phyloP scores from a whole-genome alignment of 30 jellyfish, hydroid and myxozoan genomes.

The Clytia hemisphaerica region DNA sequence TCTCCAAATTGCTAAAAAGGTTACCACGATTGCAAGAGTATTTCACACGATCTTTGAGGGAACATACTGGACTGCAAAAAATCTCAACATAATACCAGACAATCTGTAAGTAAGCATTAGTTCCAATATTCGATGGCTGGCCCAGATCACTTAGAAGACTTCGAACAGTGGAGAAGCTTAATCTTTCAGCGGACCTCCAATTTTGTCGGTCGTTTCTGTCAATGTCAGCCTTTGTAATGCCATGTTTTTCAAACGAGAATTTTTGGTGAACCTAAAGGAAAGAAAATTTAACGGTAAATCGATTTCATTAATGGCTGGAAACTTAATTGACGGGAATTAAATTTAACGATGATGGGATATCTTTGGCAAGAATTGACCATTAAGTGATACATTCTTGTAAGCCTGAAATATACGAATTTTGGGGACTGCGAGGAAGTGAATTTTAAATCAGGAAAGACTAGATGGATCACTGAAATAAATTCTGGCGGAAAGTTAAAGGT shows the following conservation, averaged over 20 bases:
- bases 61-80: conserved; percentile 4
- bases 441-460: too few relatives aligned
- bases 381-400: too few relatives aligned
- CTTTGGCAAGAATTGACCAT: too few relatives aligned
- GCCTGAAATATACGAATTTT: too few relatives aligned
- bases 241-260: neutral
- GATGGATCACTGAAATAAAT: too few relatives aligned
- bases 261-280: neutral
- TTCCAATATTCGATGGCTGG: conserved; percentile 18
- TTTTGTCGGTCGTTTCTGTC: conserved; percentile 28
- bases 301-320: too few relatives aligned
- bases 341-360: too few relatives aligned
- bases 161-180: conserved; percentile 30
- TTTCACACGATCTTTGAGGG: conserved; percentile 10
- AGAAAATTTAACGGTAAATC: too few relatives aligned
- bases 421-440: too few relatives aligned
- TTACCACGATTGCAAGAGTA: conserved; percentile 14
- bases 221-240: conserved; percentile 16
- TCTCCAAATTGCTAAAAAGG: conserved; percentile 21
- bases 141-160: conserved; percentile 1
- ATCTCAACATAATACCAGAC: conserved; percentile 27
- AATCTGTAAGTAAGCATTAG: neutral
- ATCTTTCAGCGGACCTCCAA: conserved; percentile 37
- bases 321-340: too few relatives aligned
- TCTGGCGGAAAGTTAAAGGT: too few relatives aligned